phyloP scores from a whole-genome alignment of 2,113 vertebrate genomes.

The Herpetotheres cachinnans region DNA sequence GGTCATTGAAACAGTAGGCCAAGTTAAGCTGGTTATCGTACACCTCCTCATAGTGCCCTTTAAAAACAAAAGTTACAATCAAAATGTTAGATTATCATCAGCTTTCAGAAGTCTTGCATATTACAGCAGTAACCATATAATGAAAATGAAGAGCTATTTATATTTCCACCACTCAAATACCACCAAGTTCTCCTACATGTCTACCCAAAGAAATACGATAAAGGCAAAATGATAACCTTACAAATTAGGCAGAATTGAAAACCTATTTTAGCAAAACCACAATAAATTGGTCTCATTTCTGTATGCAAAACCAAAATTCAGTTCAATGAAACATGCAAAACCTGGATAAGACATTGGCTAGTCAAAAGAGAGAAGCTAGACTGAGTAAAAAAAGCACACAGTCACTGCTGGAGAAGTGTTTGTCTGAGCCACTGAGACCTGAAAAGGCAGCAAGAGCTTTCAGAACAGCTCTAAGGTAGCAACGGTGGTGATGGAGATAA shows the following conservation, averaged over 20 bases:
- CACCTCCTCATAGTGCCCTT: slow-evolving; percentile 72
- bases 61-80: slow-evolving; percentile 4
- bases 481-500: neutral
- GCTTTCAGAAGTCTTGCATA: neutral
- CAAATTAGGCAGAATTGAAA: neutral
- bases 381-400: neutral
- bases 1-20: slow-evolving; percentile 76
- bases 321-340: neutral
- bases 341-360: neutral
- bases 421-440: neutral
- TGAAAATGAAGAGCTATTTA: neutral
- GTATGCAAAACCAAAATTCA: neutral
- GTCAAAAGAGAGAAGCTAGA: neutral
- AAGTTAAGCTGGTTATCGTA: slow-evolving; percentile 78
- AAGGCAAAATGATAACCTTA: neutral
- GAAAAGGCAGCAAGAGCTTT: neutral
- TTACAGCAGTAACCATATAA: neutral
- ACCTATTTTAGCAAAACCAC: neutral
- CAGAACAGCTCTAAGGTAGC: neutral
- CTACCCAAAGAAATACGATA: neutral
- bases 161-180: neutral
- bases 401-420: neutral
- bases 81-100: neutral
- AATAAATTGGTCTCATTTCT: neutral
- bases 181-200: neutral